Evolutionary conservation across 1,140 invertebrate genomes (phyloP).

Genomic region (Hetaerina americana): DNA sequence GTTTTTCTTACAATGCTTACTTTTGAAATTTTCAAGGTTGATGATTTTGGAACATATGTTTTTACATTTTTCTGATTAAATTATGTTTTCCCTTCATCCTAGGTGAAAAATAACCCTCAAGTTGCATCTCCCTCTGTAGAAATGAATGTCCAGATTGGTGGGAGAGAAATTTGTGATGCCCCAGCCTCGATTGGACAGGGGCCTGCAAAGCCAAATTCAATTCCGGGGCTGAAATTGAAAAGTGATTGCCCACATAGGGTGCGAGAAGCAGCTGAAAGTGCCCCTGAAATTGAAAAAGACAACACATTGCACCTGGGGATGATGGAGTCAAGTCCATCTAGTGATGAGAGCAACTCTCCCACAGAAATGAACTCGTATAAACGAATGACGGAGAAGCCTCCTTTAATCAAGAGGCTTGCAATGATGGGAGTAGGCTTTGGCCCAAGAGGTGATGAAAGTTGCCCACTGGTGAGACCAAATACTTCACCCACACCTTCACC

Average conservation of each 20-base stretch:
- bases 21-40: too few species aligned
- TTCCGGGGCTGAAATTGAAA: background rate
- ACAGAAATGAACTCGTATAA: constrained; percentile 77
- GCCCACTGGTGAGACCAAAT: constrained; percentile 33
- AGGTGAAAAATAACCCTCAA: too few species aligned
- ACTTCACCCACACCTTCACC: constrained; percentile 16
- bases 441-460: constrained; percentile 31
- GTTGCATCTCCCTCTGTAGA: background rate
- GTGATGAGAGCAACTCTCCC: constrained; percentile 76
- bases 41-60: too few species aligned
- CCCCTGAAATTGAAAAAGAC: background rate
- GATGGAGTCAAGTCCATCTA: constrained; percentile 51
- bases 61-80: too few species aligned
- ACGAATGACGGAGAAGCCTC: constrained; percentile 64
- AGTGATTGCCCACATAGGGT: background rate
- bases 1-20: too few species aligned
- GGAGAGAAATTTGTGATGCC: background rate
- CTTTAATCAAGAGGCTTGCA: constrained; percentile 61
- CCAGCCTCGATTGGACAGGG: background rate
- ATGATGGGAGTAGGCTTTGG: constrained; percentile 34
- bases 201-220: constrained; percentile 6
- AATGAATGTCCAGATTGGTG: constrained; percentile 2
- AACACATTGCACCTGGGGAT: background rate
- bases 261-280: background rate
- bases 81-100: too few species aligned